Base-by-base conservation (phyloP, 1,140 invertebrate species). In the Bombus breviceps region DNA sequence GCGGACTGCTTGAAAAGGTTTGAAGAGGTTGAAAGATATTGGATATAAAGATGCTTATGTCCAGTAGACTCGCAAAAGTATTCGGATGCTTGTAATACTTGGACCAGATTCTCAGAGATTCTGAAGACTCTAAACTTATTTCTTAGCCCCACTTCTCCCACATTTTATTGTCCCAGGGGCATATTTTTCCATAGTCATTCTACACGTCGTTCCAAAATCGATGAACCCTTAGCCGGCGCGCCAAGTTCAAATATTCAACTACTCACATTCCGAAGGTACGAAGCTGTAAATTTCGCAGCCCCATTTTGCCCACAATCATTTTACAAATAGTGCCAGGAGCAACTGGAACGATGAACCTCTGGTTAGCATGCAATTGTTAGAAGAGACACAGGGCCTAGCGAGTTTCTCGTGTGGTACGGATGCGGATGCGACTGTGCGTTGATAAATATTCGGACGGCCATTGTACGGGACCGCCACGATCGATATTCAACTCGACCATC, bases 361-460 rank as follows among this genome's bases (percentile, higher is more conserved):
- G 57, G 73, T 34, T 41, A 59, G 37, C 5, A 43, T 57, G 72
- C 68, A 34, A 82, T 75, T 86, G 71, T 84, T 87, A 75, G 75
- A 79, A 84, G 41, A 59, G 47, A 25, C 43, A 81, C 71, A 66
- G 22, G 68, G 18, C 13, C n/a, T 22, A 13, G 32, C 3, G 41
- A 73, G 41, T 73, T 32, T 18, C 71, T n/a, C 34, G 5, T 3
- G 8, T 25, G 69, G 25, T 8, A 5, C 37, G 69, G 69, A 47
- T 73, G 15, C 71, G 41, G 71, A 73, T 47, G 41, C 39, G 28
- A 75, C 41, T 66, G 77, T 84, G 66, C 82, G 62, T 84, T 84
- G 86, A 85, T 87, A 85, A 87, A 84, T 83, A 86, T 89, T 89
- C 80, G 59, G 32, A 72, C 10, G 28, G 15, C 80, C 53, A 88